These are phyloP conservation scores for Silurus lanzhouensis DNA, from an alignment of 2,797 vertebrate genomes.

Conservation along the genomic window DNA sequence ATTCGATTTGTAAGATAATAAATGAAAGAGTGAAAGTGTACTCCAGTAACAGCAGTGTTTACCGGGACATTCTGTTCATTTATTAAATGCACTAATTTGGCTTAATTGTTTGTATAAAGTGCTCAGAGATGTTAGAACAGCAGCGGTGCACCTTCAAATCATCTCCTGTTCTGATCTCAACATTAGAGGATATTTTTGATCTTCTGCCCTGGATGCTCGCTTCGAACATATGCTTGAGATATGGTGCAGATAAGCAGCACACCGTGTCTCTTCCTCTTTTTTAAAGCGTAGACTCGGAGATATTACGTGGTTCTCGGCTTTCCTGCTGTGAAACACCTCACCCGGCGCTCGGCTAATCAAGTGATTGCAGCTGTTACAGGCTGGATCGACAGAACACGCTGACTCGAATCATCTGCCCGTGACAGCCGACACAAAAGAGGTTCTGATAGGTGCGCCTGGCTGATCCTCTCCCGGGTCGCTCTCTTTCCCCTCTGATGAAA, in stretches of 20 bases:
- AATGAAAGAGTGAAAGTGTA: not conserved
- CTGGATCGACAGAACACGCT: not conserved
- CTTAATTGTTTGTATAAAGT: not conserved
- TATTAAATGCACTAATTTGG: not conserved
- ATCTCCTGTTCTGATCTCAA: not conserved
- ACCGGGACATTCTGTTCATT: not conserved
- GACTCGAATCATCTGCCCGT: constrained; percentile 14
- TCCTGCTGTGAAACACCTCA: not conserved
- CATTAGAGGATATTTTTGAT: not conserved
- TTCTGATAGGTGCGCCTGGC: constrained; percentile 4
- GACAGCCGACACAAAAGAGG: not conserved
- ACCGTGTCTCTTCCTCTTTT: not conserved
- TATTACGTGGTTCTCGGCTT: not conserved
- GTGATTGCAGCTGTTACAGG: constrained; percentile 19
- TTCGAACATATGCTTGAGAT: not conserved
- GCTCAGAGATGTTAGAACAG: no score
- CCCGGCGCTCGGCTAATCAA: not conserved
- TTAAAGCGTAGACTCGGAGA: not conserved
- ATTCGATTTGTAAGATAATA: no score
- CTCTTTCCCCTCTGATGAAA: constrained; percentile 4
- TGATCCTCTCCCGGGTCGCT: not conserved
- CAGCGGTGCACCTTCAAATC: no score
- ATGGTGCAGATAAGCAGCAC: not conserved
- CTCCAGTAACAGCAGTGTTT: not conserved
- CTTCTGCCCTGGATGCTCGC: not conserved